Evolutionary conservation across 1,140 invertebrate species (phyloP), one percentile per base, ranked within the genome.

Genomic region (Trachymyrmex cornetzi): DNA sequence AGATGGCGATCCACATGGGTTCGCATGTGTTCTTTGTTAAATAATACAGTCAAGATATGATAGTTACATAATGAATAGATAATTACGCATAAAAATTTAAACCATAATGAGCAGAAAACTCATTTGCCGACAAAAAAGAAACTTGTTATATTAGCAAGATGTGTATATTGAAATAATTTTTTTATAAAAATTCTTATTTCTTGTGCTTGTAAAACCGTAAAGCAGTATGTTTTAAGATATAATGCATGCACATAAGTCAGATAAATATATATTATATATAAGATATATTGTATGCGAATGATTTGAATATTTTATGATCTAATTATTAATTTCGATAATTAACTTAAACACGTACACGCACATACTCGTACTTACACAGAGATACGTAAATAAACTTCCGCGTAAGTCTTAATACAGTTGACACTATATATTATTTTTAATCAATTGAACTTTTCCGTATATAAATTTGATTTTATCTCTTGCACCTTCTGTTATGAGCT

Each of bases 21-120:
- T 90, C 87, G 85, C 85, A 88, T 87, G 81, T 89, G 90, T 87
- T 90, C 90, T 88, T 88, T 91, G 79, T 89, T 92, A 72, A 90
- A 89, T 89, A 86, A 92, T 85, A 89, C 72, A 86, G 59, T 85
- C 80, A 64, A 90, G 82, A 82, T 90, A 89, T 77, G 72, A 92
- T 91, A 90, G 88, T 69, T 88, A 88, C 86, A 89, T 82, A 91
- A 75, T 61, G 57, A 75, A 77, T 88, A 87, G 63, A 53, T 86
- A 88, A 92, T 92, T 91, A 89, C 64, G 72, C 86, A 93, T 88
- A 93, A 88, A 87, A 92, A 93, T 90, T 89, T 89, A 91, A 93
- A 71, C 53, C 77, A 22, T 85, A 87, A 92, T 75, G 88, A 93
- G 85, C 92, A 90, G 89, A 90, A 91, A 88, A 88, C 11, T 59